A percentile compares a stretch with the other conserved stretches of the same genome.
Evolutionary conservation across 2,888 invertebrate genomes (phyloP).

Genomic region (Nephrotoma guestfalica): DNA sequence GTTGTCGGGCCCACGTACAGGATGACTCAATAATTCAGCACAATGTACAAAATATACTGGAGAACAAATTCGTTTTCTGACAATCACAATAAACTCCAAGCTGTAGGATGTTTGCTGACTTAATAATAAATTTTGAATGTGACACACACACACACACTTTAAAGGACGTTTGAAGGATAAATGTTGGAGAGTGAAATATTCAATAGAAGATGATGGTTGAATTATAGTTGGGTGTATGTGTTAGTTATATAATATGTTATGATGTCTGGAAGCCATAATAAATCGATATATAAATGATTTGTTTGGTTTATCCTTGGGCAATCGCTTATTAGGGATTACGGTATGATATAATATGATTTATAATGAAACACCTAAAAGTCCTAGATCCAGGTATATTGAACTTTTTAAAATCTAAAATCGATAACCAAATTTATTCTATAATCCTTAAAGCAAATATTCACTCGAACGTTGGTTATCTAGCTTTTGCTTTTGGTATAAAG

Average conservation of each 20-base stretch:
- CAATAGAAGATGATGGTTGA: neutral
- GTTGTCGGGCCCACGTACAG: neutral
- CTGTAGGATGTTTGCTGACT: neutral
- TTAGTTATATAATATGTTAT: neutral
- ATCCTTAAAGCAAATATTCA: neutral
- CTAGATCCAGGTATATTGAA: neutral
- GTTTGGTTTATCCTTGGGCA: neutral
- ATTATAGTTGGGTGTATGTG: neutral
- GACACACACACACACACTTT: neutral
- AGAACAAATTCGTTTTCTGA: neutral
- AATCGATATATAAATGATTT: neutral
- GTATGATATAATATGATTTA: neutral
- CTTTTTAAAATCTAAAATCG: neutral
- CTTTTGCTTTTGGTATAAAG: neutral
- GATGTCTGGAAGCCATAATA: neutral
- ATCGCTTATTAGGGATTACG: neutral
- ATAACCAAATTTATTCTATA: neutral
- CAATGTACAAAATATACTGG: neutral
- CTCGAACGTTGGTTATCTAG: neutral
- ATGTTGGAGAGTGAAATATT: neutral
- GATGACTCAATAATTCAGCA: neutral
- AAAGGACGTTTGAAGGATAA: neutral
- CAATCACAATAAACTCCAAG: neutral
- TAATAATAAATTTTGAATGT: neutral
- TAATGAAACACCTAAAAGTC: neutral